Evolutionary conservation across 1,140 invertebrate species (phyloP).

Genomic region (Drosophila santomea): DNA sequence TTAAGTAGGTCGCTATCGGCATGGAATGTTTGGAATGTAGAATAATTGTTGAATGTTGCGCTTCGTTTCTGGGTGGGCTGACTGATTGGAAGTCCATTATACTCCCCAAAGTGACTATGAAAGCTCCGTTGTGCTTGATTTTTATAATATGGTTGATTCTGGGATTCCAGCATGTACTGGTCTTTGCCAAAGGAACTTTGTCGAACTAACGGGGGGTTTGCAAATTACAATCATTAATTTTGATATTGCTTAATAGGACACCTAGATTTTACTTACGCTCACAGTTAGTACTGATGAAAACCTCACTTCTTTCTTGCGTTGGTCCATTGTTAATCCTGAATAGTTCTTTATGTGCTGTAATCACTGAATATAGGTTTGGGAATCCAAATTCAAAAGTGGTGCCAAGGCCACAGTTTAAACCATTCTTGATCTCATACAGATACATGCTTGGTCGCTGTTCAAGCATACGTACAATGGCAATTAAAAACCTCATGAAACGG

Average conservation of each 20-base stretch:
- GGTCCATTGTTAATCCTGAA: conserved; percentile 62
- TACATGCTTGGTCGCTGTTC: conserved; percentile 66
- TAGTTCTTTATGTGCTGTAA: conserved; percentile 87
- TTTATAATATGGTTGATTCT: conserved; percentile 56
- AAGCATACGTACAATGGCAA: conserved; percentile 65
- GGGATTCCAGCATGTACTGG: conserved; percentile 48
- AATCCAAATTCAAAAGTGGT: conserved; percentile 83
- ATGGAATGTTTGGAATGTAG: background rate
- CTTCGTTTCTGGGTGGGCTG: conserved; percentile 59
- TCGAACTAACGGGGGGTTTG: background rate
- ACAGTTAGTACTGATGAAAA: conserved; percentile 58
- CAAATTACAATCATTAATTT: background rate
- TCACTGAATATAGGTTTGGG: conserved; percentile 85
- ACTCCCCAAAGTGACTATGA: conserved; percentile 52
- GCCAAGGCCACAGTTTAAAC: conserved; percentile 55
- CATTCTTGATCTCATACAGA: conserved; percentile 65
- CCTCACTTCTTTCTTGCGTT: conserved; percentile 70
- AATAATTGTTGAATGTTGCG: conserved; percentile 48
- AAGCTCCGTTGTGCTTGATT: conserved; percentile 46
- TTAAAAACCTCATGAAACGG: conserved; percentile 69
- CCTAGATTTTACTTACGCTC: conserved; percentile 56
- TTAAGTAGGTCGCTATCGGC: background rate
- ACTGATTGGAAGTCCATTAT: conserved; percentile 42
- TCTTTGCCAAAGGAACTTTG: background rate
- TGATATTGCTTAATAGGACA: background rate